Evolutionary conservation across 2,113 vertebrate species (phyloP).

Genomic region (Rhizomys pruinosus): DNA sequence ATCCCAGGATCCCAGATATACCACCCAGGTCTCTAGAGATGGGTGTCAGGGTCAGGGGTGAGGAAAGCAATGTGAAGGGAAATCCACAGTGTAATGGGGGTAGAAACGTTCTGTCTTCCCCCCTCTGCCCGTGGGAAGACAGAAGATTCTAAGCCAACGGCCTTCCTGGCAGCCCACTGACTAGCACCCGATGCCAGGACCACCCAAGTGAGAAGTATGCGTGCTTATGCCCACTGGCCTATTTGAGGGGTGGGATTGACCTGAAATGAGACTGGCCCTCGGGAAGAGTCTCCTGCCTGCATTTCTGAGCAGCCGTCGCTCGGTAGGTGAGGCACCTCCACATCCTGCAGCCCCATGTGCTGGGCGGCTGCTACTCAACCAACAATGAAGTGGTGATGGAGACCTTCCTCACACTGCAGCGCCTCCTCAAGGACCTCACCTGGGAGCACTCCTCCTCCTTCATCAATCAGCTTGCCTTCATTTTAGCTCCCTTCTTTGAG

Average conservation of each 20-base stretch:
- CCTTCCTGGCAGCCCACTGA: not conserved
- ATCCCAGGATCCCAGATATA: not conserved
- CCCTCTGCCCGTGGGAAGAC: not conserved
- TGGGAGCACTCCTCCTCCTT: constrained; percentile 31
- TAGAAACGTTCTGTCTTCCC: not conserved
- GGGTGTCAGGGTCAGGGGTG: fast-evolving
- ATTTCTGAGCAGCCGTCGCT: not conserved
- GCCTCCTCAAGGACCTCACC: not conserved
- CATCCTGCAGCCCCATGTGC: constrained; percentile 60
- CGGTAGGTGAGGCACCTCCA: not conserved
- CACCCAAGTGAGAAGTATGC: fast-evolving
- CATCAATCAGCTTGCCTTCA: constrained; percentile 57
- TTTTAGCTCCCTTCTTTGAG: constrained; percentile 52
- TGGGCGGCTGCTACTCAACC: constrained; percentile 55
- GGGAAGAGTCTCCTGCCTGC: too few relatives aligned
- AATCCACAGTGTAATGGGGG: fast-evolving
- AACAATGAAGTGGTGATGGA: not conserved
- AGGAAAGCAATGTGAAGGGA: not conserved
- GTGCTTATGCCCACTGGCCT: fast-evolving
- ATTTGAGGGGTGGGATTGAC: fast-evolving
- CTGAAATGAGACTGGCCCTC: not conserved
- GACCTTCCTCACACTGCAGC: constrained; percentile 34
- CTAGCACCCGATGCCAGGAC: fast-evolving
- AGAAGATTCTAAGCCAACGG: not conserved
- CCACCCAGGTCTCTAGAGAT: not conserved